A percentile compares a stretch with the other conserved stretches of the same genome.
Evolutionary conservation across 2,888 invertebrate genomes (phyloP).

Genomic region (Ceraclea dissimilis): DNA sequence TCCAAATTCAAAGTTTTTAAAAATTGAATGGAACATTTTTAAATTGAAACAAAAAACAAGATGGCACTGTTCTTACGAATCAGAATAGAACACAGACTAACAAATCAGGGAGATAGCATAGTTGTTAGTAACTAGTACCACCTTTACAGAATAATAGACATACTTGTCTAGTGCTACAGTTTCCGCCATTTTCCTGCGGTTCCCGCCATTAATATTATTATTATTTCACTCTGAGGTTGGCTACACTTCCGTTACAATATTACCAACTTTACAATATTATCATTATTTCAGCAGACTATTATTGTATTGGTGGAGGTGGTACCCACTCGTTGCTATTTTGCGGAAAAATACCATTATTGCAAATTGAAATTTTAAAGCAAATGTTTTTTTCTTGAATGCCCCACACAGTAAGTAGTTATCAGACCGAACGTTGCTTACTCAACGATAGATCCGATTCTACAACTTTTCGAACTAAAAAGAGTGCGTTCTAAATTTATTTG

Average conservation of each 20-base stretch:
- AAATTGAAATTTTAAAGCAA: too few species aligned
- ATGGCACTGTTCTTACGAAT: neutral
- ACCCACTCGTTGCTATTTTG: too few species aligned
- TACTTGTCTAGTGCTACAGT: constrained; percentile 3
- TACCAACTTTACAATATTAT: neutral
- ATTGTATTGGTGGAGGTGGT: too few species aligned
- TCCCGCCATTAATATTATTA: constrained; percentile 6
- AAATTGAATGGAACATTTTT: neutral
- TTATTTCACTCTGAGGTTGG: constrained; percentile 14
- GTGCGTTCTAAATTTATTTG: too few species aligned
- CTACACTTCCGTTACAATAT: constrained; percentile 4
- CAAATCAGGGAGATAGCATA: neutral
- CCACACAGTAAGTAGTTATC: too few species aligned
- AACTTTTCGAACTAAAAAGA: too few species aligned
- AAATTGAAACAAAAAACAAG: neutral
- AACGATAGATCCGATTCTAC: too few species aligned
- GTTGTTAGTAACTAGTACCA: neutral
- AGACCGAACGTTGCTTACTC: too few species aligned
- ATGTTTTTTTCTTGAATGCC: too few species aligned
- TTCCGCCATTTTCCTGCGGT: constrained; percentile 17
- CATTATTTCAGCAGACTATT: too few species aligned
- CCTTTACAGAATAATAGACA: neutral
- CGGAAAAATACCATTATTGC: too few species aligned
- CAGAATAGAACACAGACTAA: neutral
- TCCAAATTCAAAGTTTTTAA: too few species aligned